A percentile compares a stretch with the other conserved stretches of the same genome.
Evolutionary conservation across 2,888 invertebrate species (phyloP).

Genomic region (Caenorhabditis parvicauda): DNA sequence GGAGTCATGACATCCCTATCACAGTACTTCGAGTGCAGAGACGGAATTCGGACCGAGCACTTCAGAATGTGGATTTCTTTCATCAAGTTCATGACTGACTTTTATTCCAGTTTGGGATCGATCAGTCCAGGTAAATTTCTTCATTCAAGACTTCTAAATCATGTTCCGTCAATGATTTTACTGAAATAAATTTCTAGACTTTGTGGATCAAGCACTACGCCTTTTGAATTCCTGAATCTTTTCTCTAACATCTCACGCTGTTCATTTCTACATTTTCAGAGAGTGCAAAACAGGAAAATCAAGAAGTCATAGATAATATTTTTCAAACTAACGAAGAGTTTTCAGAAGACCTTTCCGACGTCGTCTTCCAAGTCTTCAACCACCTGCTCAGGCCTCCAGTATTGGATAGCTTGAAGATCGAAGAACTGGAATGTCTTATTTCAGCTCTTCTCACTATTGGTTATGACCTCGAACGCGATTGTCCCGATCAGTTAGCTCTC

Average conservation of each 20-base stretch:
- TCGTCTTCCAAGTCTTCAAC: conserved; percentile 58
- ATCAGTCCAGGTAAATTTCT: no score
- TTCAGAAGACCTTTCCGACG: conserved; percentile 52
- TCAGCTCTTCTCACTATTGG: conserved; percentile 54
- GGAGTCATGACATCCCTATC: conserved; percentile 46
- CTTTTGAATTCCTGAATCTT: no score
- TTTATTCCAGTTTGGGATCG: conserved; percentile 55
- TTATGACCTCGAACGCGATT: conserved; percentile 60
- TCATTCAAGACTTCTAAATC: conserved; percentile 22
- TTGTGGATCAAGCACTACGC: no score
- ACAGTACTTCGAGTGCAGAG: conserved; percentile 57
- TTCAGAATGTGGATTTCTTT: conserved; percentile 59
- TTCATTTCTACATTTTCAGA: no score
- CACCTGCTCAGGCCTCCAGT: conserved; percentile 54
- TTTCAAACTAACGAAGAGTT: background rate
- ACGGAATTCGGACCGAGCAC: conserved; percentile 49
- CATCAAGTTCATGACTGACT: conserved; percentile 54
- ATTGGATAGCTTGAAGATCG: conserved; percentile 58
- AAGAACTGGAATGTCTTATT: conserved; percentile 60
- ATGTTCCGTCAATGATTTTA: background rate
- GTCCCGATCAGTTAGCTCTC: conserved; percentile 54
- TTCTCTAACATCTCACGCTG: no score
- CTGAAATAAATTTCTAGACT: no score
- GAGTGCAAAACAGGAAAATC: background rate
- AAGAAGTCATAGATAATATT: no score